These are phyloP conservation scores for Psix sp. DNA, from an alignment of 1,140 invertebrate genomes.

Conservation along the genomic window DNA sequence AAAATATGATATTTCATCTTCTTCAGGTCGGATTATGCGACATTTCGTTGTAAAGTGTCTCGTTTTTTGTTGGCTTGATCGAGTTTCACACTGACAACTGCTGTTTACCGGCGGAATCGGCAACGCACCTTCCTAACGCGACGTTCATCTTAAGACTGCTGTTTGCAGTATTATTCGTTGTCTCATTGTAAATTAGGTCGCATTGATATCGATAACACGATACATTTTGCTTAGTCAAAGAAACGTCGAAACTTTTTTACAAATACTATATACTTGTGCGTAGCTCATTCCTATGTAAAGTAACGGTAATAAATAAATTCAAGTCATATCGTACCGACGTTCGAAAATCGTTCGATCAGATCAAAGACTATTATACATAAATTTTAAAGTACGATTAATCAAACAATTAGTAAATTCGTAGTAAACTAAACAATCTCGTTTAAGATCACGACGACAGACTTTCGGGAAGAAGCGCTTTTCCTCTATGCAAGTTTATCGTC, in stretches of 20 bases:
- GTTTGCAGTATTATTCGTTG: slow-evolving; percentile 23
- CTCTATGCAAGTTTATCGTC: not conserved
- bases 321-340: slow-evolving; percentile 33
- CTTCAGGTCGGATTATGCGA: slow-evolving; percentile 21
- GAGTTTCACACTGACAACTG: slow-evolving; percentile 3
- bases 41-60: slow-evolving; percentile 12
- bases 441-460: no score
- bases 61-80: slow-evolving; percentile 10
- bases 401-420: slow-evolving; percentile 48
- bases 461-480: no score
- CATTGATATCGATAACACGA: no score
- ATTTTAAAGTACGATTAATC: slow-evolving; percentile 47
- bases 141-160: slow-evolving; percentile 17
- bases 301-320: slow-evolving; percentile 43
- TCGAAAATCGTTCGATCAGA: slow-evolving; percentile 33
- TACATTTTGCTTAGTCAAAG: not conserved
- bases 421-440: no score
- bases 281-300: not conserved
- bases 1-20: slow-evolving; percentile 34
- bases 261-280: slow-evolving; percentile 4
- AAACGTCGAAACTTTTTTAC: slow-evolving; percentile 20
- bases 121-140: not conserved
- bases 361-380: slow-evolving; percentile 54
- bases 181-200: not conserved
- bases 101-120: slow-evolving; percentile 11